Percentiles rank a stretch among this genome's conserved stretches.
Evolutionary conservation across 2,888 invertebrate genomes (phyloP).

Genomic region (Drosophila peninsularis): DNA sequence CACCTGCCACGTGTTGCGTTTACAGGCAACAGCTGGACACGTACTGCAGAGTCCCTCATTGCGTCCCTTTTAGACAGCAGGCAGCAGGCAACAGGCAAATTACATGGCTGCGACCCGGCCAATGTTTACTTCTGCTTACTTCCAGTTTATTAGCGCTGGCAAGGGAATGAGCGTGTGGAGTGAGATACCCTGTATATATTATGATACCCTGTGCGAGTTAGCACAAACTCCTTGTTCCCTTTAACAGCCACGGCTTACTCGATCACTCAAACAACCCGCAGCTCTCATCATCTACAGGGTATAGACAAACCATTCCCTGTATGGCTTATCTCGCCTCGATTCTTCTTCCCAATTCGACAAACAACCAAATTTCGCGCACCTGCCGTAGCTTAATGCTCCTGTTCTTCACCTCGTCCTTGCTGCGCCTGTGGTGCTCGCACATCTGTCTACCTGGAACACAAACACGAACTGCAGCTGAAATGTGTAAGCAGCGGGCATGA

Average conservation of each 20-base stretch:
- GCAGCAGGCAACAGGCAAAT: constrained; percentile 61
- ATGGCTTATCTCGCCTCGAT: constrained; percentile 50
- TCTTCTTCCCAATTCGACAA: constrained; percentile 42
- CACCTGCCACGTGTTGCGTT: constrained; percentile 76
- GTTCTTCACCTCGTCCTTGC: constrained; percentile 15
- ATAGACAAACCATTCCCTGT: constrained; percentile 28
- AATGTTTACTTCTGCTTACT: constrained; percentile 66
- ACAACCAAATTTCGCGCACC: constrained; percentile 71
- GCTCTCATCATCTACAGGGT: constrained; percentile 19
- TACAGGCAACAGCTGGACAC: constrained; percentile 52
- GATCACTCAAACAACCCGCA: too few relatives aligned
- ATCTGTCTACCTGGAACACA: constrained; percentile 54
- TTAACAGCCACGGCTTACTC: too few relatives aligned
- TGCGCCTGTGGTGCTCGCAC: constrained; percentile 45
- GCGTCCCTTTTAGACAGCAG: constrained; percentile 41
- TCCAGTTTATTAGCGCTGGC: constrained; percentile 66
- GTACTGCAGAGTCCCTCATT: constrained; percentile 16
- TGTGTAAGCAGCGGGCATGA: constrained; percentile 35
- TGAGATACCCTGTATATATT: background rate
- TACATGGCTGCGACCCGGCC: constrained; percentile 65
- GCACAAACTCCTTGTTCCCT: too few relatives aligned
- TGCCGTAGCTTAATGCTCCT: constrained; percentile 50
- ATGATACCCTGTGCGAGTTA: background rate
- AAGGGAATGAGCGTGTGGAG: too few relatives aligned
- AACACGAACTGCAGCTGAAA: constrained; percentile 47